Conservation (phyloP, 2,797 vertebrate species). For the Microctenopoma stevenorrisi region DNA sequence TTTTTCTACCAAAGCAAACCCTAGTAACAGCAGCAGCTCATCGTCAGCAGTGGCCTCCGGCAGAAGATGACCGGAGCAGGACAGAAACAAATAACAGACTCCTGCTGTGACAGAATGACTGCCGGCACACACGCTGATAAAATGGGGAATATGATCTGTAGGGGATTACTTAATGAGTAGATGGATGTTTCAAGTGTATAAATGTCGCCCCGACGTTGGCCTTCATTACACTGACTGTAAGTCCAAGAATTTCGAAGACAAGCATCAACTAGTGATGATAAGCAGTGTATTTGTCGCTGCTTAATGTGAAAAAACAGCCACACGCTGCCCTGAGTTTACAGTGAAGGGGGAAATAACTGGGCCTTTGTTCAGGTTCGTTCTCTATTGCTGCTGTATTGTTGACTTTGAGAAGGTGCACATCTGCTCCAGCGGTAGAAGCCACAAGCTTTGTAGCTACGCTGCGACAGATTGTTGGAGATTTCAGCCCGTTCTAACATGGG, state of each 20-base stretch:
- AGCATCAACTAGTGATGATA: not conserved
- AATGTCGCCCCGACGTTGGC: not conserved
- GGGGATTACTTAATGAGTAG: slow-evolving; percentile 19
- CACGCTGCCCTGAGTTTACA: not conserved
- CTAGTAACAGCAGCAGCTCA: slow-evolving; percentile 7
- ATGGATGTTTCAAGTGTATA: slow-evolving; percentile 1
- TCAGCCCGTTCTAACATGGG: too few relatives aligned
- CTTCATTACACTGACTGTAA: not conserved
- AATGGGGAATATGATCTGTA: slow-evolving; percentile 42
- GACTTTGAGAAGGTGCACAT: not conserved
- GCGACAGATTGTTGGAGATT: not conserved
- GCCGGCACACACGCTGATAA: slow-evolving; percentile 38
- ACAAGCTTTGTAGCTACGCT: not conserved
- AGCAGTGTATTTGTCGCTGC: too few relatives aligned
- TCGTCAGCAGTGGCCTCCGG: slow-evolving; percentile 31
- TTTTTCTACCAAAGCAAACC: not conserved
- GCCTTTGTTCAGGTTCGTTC: not conserved
- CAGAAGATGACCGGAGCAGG: slow-evolving; percentile 45
- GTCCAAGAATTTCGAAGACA: not conserved
- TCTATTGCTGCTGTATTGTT: not conserved
- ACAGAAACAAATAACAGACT: slow-evolving; percentile 20
- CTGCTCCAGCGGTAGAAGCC: not conserved
- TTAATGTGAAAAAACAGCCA: not conserved
- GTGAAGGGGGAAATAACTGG: not conserved
- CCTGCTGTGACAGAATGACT: slow-evolving; percentile 55